Base-by-base conservation (phyloP, 2,797 vertebrate species). In the Pristis pectinata region DNA sequence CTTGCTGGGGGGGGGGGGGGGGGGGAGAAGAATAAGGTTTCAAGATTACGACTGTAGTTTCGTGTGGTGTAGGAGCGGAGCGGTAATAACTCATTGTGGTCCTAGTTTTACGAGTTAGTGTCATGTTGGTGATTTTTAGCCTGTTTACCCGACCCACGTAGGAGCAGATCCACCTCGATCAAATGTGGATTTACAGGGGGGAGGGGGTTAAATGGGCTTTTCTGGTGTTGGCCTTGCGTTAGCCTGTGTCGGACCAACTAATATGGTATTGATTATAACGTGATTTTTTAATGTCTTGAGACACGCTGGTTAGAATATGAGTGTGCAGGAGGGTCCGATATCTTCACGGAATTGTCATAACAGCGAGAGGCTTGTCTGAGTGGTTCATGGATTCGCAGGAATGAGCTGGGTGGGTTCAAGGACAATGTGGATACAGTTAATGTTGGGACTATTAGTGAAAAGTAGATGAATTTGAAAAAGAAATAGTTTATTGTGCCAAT, bases 401-500 rank as follows among this genome's bases (percentile, higher is more conserved):
- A 93, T 0, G 41, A 49, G 64, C 91, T 74, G 67, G 92, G 30
- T 72, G 13, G 72, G 49, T 27, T 53, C 53, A 53, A 93, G 70
- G 72, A 94, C 91, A 72, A 72, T 74, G 37, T 94, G 92, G 67
- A 53, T 94, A 94, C 72, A 76, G 27, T 72, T 74, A 76, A 94
- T 74, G 92, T 94, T 74, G 92, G 92, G n/a, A 74, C 87, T 67
- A 67, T 91, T 91, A 67, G 87, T 59, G 83, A 87, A 59, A n/a
- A 1, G 53, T 91, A 91, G 87, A 10, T 74, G 64, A 94, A 76
- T 37, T 94, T 94, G 49, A 94, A 92, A 34, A 94, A 94, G 41
- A 94, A 74, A 76, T 94, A 76, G 64, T 94, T 94, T 74, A 94
- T 74, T 94, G 92, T 94, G 92, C 92, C 92, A 94, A 94, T 94